Evolutionary conservation across 2,888 invertebrate species (phyloP).

Genomic region (Epinotia demarniana): DNA sequence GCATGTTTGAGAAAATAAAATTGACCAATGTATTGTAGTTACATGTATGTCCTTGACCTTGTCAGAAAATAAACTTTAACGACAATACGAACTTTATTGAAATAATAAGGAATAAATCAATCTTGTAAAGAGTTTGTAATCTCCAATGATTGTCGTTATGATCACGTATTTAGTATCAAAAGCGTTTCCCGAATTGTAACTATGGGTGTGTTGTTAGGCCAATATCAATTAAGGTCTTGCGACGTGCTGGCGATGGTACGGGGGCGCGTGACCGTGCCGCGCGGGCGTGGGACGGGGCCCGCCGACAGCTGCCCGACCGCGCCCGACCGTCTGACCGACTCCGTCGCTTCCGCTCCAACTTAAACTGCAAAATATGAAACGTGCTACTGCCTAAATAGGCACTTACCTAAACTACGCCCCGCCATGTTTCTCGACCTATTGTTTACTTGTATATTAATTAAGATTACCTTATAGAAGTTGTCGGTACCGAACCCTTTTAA

Average conservation of each 20-base stretch:
- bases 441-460: slow-evolving; percentile 76
- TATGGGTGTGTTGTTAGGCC: slow-evolving; percentile 66
- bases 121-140: too few species aligned
- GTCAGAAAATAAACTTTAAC: too few species aligned
- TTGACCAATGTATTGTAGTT: background rate
- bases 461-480: slow-evolving; percentile 65
- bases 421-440: slow-evolving; percentile 64
- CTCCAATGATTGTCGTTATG: background rate
- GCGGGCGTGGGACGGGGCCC: slow-evolving; percentile 43
- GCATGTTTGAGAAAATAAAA: too few species aligned
- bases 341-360: slow-evolving; percentile 53
- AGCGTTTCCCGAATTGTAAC: slow-evolving; percentile 57
- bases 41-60: too few species aligned
- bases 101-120: too few species aligned
- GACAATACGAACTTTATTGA: too few species aligned
- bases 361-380: slow-evolving; percentile 75
- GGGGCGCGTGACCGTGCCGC: slow-evolving; percentile 57
- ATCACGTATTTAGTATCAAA: slow-evolving; percentile 49
- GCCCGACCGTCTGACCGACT: slow-evolving; percentile 43
- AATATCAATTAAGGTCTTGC: slow-evolving; percentile 75
- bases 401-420: slow-evolving; percentile 69
- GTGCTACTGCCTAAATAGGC: slow-evolving; percentile 79
- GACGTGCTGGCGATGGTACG: slow-evolving; percentile 66
- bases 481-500: slow-evolving; percentile 56
- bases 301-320: slow-evolving; percentile 43